Evolutionary conservation across 2,797 vertebrate species (phyloP).

Genomic region (Okamejei kenojei): DNA sequence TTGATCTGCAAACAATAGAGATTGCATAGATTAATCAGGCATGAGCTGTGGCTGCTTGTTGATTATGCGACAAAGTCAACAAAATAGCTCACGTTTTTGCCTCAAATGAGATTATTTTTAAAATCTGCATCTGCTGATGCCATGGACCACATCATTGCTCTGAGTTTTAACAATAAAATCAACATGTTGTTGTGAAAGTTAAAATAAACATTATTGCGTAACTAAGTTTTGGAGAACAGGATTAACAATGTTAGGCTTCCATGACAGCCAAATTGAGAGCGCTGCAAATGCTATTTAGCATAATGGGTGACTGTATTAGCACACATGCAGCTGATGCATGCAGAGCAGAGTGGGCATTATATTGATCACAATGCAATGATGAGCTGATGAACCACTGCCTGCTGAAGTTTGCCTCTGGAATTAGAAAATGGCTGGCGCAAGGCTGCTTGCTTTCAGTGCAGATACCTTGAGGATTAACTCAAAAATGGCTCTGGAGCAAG

Average conservation of each 20-base stretch:
- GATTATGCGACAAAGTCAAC: constrained; percentile 19
- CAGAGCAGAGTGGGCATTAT: too few relatives aligned
- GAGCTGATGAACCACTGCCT: too few relatives aligned
- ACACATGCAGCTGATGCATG: too few relatives aligned
- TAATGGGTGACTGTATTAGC: too few relatives aligned
- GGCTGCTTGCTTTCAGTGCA: too few relatives aligned
- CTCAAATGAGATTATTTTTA: not conserved
- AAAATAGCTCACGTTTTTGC: constrained; percentile 22
- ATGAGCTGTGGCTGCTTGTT: constrained; percentile 8
- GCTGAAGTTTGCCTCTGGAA: too few relatives aligned
- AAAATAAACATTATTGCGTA: not conserved
- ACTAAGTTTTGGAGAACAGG: not conserved
- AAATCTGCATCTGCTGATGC: not conserved
- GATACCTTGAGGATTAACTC: too few relatives aligned
- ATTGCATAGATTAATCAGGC: constrained; percentile 30
- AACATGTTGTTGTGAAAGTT: not conserved
- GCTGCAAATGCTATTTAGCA: too few relatives aligned
- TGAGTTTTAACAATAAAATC: not conserved
- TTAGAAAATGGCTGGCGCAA: too few relatives aligned
- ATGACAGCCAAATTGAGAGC: too few relatives aligned
- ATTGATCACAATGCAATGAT: too few relatives aligned
- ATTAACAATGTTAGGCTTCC: not conserved
- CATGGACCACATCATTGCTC: not conserved
- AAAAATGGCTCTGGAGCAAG: too few relatives aligned
- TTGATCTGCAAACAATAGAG: constrained; percentile 31